Conservation (phyloP, 2,113 vertebrate species). For the Callipepla californica region DNA sequence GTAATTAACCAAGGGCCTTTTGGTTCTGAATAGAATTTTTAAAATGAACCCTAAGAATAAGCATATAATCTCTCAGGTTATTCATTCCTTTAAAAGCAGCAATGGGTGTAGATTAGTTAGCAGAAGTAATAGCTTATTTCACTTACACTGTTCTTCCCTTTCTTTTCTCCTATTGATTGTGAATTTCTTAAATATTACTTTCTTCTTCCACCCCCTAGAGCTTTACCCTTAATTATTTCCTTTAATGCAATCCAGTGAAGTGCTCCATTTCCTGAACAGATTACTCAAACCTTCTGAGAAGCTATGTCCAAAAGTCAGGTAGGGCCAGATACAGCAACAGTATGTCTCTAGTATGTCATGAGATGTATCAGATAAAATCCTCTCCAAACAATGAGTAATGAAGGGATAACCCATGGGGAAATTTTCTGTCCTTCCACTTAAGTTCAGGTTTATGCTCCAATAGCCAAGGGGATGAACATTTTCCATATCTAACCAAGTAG, state of each 20-base stretch:
- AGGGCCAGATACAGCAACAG: not conserved
- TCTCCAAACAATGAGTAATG: not conserved
- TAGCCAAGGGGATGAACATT: not conserved
- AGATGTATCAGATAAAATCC: not conserved
- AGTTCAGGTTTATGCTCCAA: not conserved
- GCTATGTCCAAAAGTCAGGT: not conserved
- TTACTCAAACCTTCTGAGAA: not conserved
- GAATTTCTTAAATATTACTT: not conserved
- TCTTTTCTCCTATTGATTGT: not conserved
- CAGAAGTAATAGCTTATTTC: not conserved
- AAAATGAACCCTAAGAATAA: not conserved
- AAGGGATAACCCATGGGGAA: not conserved
- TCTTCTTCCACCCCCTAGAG: rapidly evolving
- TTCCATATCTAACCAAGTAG: not conserved
- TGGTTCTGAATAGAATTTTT: not conserved
- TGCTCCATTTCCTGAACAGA: not conserved
- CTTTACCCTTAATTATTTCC: not conserved
- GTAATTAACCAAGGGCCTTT: not conserved
- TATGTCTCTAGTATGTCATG: not conserved
- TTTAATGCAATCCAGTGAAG: not conserved
- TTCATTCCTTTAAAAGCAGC: not conserved
- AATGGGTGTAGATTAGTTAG: not conserved
- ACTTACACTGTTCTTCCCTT: not conserved
- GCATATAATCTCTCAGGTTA: not conserved
- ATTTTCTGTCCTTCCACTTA: not conserved